Conservation (phyloP, 2,113 vertebrate genomes). For the Panurus biarmicus region DNA sequence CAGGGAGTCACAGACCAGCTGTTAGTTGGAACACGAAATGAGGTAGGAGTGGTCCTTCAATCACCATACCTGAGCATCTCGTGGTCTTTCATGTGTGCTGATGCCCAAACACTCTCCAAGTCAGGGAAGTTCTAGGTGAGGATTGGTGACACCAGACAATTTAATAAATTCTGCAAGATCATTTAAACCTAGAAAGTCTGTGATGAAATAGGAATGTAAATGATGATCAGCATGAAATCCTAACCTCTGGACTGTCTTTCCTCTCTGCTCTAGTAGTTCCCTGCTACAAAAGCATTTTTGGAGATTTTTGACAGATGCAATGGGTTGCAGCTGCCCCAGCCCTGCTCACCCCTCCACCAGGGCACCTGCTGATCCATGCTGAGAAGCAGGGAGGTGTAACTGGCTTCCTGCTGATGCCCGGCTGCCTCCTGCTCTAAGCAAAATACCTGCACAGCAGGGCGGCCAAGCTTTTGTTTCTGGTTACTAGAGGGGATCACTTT, state of each 20-base stretch:
- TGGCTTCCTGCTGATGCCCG: conserved; percentile 10
- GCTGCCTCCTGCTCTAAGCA: conserved; percentile 35
- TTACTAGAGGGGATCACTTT: conserved; percentile 57
- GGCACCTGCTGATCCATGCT: neutral
- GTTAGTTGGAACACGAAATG: neutral
- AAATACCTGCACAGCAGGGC: conserved; percentile 45
- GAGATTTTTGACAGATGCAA: neutral
- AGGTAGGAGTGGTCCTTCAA: neutral
- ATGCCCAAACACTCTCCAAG: neutral
- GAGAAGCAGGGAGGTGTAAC: conserved; percentile 36
- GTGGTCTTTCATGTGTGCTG: neutral
- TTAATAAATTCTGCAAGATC: neutral
- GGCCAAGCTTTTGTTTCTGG: conserved; percentile 55
- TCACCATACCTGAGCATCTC: neutral
- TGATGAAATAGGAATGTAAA: neutral
- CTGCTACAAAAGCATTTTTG: neutral
- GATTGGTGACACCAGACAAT: neutral
- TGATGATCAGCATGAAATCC: neutral
- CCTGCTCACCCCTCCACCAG: neutral
- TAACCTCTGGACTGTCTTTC: neutral
- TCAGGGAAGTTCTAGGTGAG: neutral
- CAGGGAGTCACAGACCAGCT: neutral
- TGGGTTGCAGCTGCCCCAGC: neutral
- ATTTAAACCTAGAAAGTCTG: neutral
- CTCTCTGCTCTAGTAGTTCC: neutral